Percentiles rank a stretch among this genome's conserved stretches.
These are phyloP conservation scores for Ormyrus pomaceus DNA, from an alignment of 2,888 invertebrate genomes.

Conservation along the genomic window DNA sequence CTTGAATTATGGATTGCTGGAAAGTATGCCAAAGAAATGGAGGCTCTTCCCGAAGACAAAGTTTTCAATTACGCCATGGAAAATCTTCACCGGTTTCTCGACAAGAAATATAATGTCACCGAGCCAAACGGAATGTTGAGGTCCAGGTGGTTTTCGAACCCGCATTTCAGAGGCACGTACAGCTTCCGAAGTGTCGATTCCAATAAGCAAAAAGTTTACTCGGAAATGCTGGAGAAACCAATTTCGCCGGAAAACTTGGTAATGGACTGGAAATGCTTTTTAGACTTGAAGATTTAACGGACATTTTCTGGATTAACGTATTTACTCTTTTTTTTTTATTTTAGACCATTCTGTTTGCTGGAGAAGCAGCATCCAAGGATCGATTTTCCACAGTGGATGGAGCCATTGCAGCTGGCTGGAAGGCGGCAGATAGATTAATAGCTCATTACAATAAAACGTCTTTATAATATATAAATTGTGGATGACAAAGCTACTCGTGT, in stretches of 20 bases:
- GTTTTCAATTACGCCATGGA: slow-evolving; percentile 76
- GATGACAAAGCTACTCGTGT: not conserved
- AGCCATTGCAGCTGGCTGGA: slow-evolving; percentile 82
- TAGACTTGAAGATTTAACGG: not conserved
- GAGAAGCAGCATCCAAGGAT: slow-evolving; percentile 80
- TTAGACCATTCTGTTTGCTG: slow-evolving; percentile 81
- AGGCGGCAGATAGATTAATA: slow-evolving; percentile 78
- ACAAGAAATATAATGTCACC: slow-evolving; percentile 74
- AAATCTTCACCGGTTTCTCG: slow-evolving; percentile 77
- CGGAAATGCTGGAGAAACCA: slow-evolving; percentile 78
- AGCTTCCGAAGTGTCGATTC: slow-evolving; percentile 78
- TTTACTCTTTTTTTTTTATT: not conserved
- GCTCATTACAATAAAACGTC: slow-evolving; percentile 21
- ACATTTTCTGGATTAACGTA: not conserved
- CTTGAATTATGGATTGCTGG: slow-evolving; percentile 84
- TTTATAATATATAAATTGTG: not conserved
- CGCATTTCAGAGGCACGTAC: slow-evolving; percentile 85
- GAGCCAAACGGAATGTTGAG: slow-evolving; percentile 78
- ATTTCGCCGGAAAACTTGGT: slow-evolving; percentile 30
- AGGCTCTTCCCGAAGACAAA: slow-evolving; percentile 77
- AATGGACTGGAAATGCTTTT: not conserved
- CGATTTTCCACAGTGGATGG: slow-evolving; percentile 83
- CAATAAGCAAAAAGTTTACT: slow-evolving; percentile 75
- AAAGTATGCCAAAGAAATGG: slow-evolving; percentile 79
- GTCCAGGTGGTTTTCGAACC: slow-evolving; percentile 83